Conservation (phyloP, 2,113 vertebrate genomes). For the Callipepla californica region DNA sequence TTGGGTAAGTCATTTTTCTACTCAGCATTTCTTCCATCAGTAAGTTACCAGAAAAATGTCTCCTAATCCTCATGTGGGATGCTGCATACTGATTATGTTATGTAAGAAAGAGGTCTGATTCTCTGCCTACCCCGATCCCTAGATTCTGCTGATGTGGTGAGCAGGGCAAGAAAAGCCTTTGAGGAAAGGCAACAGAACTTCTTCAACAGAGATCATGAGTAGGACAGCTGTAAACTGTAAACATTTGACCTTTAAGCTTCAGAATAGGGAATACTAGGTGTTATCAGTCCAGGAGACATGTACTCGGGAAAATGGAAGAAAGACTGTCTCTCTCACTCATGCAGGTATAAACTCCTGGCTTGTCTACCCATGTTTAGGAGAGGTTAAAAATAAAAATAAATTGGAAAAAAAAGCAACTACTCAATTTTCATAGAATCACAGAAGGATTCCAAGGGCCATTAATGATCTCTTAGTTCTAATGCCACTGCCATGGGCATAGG, state of each 20-base stretch:
- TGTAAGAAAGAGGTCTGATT: neutral
- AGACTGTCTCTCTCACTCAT: neutral
- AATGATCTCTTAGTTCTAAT: neutral
- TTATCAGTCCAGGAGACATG: neutral
- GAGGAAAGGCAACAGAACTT: neutral
- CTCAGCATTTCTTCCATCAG: neutral
- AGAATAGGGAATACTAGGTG: neutral
- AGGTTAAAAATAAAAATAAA: neutral
- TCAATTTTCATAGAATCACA: neutral
- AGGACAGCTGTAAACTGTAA: neutral
- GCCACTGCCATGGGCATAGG: neutral
- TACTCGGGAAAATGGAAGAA: neutral
- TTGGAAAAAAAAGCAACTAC: neutral
- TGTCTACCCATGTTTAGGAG: neutral
- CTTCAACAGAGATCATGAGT: neutral
- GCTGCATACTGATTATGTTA: neutral
- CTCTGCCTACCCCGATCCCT: neutral
- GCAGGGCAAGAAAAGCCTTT: neutral
- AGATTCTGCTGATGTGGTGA: neutral
- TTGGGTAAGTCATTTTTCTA: neutral
- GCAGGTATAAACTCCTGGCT: neutral
- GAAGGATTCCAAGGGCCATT: neutral
- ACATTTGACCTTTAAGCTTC: neutral
- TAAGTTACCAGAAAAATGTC: neutral
- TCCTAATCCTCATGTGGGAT: neutral